Conservation (phyloP, 2,113 vertebrate genomes). For the Potamarius usumacintae region DNA sequence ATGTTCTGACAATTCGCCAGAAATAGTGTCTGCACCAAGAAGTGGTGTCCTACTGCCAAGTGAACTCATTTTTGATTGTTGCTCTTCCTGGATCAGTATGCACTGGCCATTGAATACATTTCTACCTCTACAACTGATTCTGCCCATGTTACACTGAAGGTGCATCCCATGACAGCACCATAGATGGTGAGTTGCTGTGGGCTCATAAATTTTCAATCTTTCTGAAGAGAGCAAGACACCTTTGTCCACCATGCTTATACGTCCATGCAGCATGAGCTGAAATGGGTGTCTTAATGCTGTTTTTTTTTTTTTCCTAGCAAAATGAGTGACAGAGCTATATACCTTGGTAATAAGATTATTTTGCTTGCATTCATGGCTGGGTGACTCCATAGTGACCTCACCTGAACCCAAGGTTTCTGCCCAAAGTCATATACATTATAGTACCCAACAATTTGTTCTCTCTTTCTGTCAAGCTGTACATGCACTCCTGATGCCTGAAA, state of each 20-base stretch:
- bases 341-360: background rate
- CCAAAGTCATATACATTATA: background rate
- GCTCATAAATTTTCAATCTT: background rate
- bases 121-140: background rate
- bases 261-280: background rate
- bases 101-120: background rate
- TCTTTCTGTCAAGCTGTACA: background rate
- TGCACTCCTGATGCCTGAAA: background rate
- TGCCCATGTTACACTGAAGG: background rate
- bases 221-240: background rate
- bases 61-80: background rate
- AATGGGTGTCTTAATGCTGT: background rate
- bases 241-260: background rate
- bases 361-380: background rate
- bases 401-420: background rate
- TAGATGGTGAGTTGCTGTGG: background rate
- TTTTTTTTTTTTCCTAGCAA: background rate
- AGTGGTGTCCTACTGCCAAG: background rate
- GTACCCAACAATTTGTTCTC: background rate
- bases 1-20: background rate
- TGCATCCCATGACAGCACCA: background rate
- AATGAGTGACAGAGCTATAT: background rate
- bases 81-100: background rate
- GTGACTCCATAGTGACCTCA: background rate
- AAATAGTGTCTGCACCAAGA: background rate